A percentile compares a stretch with the other conserved stretches of the same genome.
Evolutionary conservation across 2,113 vertebrate species (phyloP).

Genomic region (Muntiacus muntjak): DNA sequence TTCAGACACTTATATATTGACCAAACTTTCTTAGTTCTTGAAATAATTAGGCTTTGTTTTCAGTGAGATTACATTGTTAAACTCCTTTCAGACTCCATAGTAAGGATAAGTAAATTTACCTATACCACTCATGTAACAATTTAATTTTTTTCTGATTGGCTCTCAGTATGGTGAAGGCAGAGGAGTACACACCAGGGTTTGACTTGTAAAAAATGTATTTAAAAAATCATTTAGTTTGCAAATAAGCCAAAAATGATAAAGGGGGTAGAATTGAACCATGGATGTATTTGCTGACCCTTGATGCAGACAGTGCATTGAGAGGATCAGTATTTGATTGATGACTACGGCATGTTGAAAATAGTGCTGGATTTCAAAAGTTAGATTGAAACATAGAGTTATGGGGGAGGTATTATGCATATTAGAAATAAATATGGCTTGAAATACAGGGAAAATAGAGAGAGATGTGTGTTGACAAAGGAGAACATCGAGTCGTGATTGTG

Average conservation of each 20-base stretch:
- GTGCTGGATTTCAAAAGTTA: background rate
- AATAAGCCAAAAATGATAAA: background rate
- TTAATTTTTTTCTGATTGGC: background rate
- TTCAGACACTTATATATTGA: background rate
- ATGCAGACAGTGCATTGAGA: background rate
- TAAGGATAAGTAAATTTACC: background rate
- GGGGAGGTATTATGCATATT: background rate
- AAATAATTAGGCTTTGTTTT: background rate
- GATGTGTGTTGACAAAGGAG: background rate
- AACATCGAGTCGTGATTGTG: background rate
- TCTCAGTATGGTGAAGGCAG: background rate
- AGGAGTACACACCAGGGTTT: background rate
- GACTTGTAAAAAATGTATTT: background rate
- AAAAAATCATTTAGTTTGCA: background rate
- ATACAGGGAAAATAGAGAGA: background rate
- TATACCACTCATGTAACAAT: background rate
- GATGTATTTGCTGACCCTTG: background rate
- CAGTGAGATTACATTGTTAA: background rate
- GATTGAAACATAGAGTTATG: background rate
- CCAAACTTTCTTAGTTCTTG: background rate
- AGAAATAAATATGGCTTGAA: background rate
- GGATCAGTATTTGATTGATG: background rate
- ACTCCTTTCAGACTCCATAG: background rate
- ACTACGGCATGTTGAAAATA: background rate
- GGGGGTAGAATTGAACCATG: background rate